phyloP scores from a whole-genome alignment of 2,888 invertebrate species.

The Keiferia lycopersicella region DNA sequence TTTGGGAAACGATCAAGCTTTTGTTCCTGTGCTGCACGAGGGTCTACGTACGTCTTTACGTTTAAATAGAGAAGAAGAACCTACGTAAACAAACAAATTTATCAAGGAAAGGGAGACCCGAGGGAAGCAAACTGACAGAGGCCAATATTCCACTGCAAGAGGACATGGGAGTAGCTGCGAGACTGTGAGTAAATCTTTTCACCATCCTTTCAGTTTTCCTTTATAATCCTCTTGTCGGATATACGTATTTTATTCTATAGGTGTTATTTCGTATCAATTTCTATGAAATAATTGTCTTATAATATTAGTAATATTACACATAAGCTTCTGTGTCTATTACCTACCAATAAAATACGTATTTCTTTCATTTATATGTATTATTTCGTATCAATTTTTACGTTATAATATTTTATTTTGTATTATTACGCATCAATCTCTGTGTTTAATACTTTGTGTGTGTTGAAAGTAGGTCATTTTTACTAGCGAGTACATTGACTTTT shows the following conservation, averaged over 20 bases:
- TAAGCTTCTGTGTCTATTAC: neutral
- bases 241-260: slow-evolving; percentile 16
- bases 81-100: neutral
- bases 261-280: slow-evolving; percentile 12
- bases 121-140: neutral
- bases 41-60: neutral
- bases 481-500: too few species aligned
- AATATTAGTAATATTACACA: neutral
- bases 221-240: neutral
- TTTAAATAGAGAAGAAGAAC: neutral
- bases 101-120: neutral
- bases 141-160: neutral
- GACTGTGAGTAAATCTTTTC: slow-evolving; percentile 31
- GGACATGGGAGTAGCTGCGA: slow-evolving; percentile 27
- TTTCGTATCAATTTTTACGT: too few species aligned
- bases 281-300: neutral
- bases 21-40: too few species aligned
- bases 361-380: too few species aligned
- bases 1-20: too few species aligned
- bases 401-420: neutral
- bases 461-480: slow-evolving; percentile 25
- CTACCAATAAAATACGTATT: too few species aligned
- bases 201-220: slow-evolving; percentile 27
- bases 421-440: neutral
- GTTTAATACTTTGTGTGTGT: slow-evolving; percentile 12